phyloP scores from a whole-genome alignment of 2,113 vertebrate genomes.

The Grallaria varia region DNA sequence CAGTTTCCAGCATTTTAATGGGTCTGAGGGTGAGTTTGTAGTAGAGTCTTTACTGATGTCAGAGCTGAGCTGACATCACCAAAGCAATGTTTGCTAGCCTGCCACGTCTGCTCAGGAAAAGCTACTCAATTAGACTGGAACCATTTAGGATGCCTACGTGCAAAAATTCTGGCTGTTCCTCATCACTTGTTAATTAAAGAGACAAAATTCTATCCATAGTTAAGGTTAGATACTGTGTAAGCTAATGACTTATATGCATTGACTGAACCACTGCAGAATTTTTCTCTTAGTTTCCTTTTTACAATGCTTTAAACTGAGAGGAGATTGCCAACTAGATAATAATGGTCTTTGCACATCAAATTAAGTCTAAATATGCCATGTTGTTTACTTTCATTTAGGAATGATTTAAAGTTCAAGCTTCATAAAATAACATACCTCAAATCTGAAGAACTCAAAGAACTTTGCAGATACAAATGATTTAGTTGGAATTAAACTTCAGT shows the following conservation, averaged over 20 bases:
- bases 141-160: background rate
- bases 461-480: background rate
- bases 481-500: background rate
- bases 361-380: background rate
- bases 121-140: background rate
- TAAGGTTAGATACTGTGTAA: background rate
- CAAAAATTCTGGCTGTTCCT: conserved; percentile 4
- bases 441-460: background rate
- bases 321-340: background rate
- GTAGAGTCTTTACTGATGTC: background rate
- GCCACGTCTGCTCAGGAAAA: background rate
- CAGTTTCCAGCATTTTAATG: background rate
- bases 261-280: background rate
- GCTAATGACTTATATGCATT: background rate
- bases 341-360: background rate
- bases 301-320: background rate
- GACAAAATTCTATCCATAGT: background rate
- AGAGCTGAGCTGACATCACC: background rate
- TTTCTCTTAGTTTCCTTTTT: background rate
- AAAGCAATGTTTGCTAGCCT: background rate
- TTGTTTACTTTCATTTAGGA: conserved; percentile 7
- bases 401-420: background rate
- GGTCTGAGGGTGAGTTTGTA: background rate
- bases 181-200: background rate
- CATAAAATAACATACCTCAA: background rate